Base-by-base conservation (phyloP, 2,888 invertebrate species). In the Thereva nobilitata region DNA sequence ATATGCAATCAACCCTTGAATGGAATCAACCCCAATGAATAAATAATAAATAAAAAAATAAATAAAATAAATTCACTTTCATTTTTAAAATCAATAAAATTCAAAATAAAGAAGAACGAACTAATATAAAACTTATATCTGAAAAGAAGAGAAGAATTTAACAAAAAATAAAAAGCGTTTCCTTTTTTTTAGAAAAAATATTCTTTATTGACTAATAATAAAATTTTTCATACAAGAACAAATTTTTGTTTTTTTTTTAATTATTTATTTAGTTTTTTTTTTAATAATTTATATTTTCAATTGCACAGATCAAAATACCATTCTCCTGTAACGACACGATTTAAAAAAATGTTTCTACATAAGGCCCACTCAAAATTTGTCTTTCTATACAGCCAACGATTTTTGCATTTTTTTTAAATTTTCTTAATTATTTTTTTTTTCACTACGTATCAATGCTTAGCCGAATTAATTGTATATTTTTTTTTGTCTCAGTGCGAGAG, bases 151-250 rank as follows among this genome's bases (percentile, higher is more conserved):
- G 23, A 47, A 47, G 23, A 47, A 47, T 12, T 12, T 12, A 47
- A 12, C 5, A 47, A 47, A 47, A 54, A 64, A 55, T 42, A 54
- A 44, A 64, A 37, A 54, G 10, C 54, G 38, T 40, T 53, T 12
- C 4, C 68, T 67, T 71, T 71, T 68, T 67, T 67, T 68, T 67
- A 53, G 54, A 71, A 71, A 61, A 72, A 71, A 72, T 70, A 68
- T 69, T 71, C 71, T 72, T 72, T 71, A 72, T 72, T 72, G 69
- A 71, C 72, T 71, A 72, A 72, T 71, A 71, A 71, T 61, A 71
- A 71, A 66, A 68, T 71, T 67, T 71, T 66, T 72, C 68, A 68
- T 72, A 71, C 71, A 72, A 72, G 71, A 72, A 72, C 71, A 71
- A 64, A 12, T 64, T 64, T 54, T 52, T 55, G n/a, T 63, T 68